Base-by-base conservation (phyloP, 1,140 invertebrate genomes). In the Aphaenogaster ashmeadi region DNA sequence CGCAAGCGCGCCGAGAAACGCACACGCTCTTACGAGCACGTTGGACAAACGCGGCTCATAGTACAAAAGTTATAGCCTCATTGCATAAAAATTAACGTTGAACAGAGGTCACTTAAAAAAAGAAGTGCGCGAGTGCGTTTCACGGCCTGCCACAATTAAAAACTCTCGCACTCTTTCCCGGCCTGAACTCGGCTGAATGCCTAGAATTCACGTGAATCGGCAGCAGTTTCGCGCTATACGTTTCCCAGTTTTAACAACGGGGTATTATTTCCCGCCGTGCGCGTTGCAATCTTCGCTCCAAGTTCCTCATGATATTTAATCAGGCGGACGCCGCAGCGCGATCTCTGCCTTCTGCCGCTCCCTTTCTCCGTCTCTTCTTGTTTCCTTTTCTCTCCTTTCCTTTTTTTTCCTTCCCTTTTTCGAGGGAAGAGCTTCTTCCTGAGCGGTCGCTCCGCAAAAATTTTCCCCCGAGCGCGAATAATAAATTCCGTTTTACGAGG, bases 401-500 rank as follows among this genome's bases (percentile, higher is more conserved):
- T 44, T 62, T 83, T 44, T 47, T n/a, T 15, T 13, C n/a, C 27
- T 15, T 5, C 7, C 21, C 13, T 21, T 81, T 71, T 71, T 71
- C 69, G 69, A 75, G 80, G 41, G 41, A 75, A 50, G 66, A 71
- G 69, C 69, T 84, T 62, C 72, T 75, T 60, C 69, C 41, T 21
- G 80, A 84, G 80, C 80, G 80, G 80, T 58, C 80, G 80, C 69
- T 84, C 80, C 80, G 80, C 80, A 84, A 84, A 84, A 84, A 84
- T 84, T 84, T 75, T 75, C 69, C 80, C 80, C 69, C 80, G 41
- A 75, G 80, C 80, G 69, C 80, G 80, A 84, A 84, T 84, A 84
- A 84, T 84, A 84, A 84, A 84, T 84, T 84, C 80, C 80, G 80
- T 84, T 84, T 84, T 84, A 84, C 80, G 80, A 84, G 80, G 80